Evolutionary conservation across 2,113 vertebrate genomes (phyloP).

Genomic region (Lophius piscatorius): DNA sequence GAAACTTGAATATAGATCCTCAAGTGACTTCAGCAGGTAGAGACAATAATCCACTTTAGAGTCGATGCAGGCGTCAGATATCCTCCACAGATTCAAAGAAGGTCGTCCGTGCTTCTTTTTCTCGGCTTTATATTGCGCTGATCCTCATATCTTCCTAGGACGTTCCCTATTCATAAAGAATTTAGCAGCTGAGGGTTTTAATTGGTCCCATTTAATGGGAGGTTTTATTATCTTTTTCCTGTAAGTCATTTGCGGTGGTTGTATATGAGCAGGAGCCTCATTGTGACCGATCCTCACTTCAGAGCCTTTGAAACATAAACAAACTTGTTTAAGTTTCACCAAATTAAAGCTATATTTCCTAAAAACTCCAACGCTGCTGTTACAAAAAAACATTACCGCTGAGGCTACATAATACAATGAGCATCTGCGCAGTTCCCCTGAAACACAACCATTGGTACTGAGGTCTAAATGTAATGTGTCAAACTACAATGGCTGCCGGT

Average conservation of each 20-base stretch:
- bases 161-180: slow-evolving; percentile 24
- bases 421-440: slow-evolving; percentile 33
- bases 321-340: too few relatives aligned
- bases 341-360: too few relatives aligned
- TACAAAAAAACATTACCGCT: too few relatives aligned
- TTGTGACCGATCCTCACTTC: too few relatives aligned
- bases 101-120: slow-evolving; percentile 28
- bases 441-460: not conserved
- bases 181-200: slow-evolving; percentile 29
- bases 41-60: slow-evolving; percentile 24
- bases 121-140: slow-evolving; percentile 15
- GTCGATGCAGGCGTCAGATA: slow-evolving; percentile 29
- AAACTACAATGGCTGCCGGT: slow-evolving; percentile 19
- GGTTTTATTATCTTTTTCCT: slow-evolving; percentile 12
- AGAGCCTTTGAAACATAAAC: too few relatives aligned
- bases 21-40: slow-evolving; percentile 7
- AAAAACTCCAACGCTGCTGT: too few relatives aligned
- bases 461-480: slow-evolving; percentile 2
- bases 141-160: slow-evolving; percentile 12
- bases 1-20: slow-evolving; percentile 15
- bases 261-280: too few relatives aligned
- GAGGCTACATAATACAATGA: not conserved
- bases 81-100: slow-evolving; percentile 30
- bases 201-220: slow-evolving; percentile 24
- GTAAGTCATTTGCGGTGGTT: too few relatives aligned